Percentiles rank a stretch among this genome's conserved stretches.
Evolutionary conservation across 2,113 vertebrate genomes (phyloP).

Genomic region (Serilophus lunatus): DNA sequence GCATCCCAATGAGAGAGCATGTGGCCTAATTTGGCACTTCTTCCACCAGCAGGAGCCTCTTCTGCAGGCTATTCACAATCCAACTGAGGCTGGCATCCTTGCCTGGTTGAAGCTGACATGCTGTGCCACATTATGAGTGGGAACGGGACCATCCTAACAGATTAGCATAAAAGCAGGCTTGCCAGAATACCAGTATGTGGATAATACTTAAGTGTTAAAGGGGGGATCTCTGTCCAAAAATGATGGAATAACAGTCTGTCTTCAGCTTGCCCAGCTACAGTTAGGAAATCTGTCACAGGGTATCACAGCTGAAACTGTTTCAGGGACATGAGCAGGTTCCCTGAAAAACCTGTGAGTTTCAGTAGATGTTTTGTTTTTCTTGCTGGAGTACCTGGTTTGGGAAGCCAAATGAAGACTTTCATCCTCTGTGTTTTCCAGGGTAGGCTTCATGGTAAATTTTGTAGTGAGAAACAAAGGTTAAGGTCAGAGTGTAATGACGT

Average conservation of each 20-base stretch:
- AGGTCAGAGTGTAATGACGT: neutral
- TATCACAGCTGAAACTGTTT: conserved; percentile 27
- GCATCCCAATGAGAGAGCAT: conserved; percentile 36
- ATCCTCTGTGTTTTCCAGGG: neutral
- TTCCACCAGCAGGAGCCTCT: conserved; percentile 40
- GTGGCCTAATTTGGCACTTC: conserved; percentile 62
- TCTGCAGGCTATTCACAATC: conserved; percentile 45
- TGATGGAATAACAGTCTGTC: conserved; percentile 31
- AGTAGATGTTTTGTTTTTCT: neutral
- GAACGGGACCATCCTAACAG: conserved; percentile 50
- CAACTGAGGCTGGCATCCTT: conserved; percentile 42
- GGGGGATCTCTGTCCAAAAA: conserved; percentile 46
- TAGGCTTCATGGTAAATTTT: neutral
- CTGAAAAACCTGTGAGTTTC: neutral
- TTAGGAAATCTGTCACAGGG: conserved; percentile 8
- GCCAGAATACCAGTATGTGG: conserved; percentile 55
- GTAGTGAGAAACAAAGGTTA: neutral
- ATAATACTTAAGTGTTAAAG: conserved; percentile 50
- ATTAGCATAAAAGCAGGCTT: conserved; percentile 34
- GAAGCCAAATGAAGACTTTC: neutral
- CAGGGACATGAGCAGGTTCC: neutral
- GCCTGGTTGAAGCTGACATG: conserved; percentile 25
- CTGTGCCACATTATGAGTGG: conserved; percentile 51
- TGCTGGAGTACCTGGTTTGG: neutral
- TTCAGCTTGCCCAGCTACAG: conserved; percentile 41